Evolutionary conservation across 2,113 vertebrate genomes (phyloP), one percentile per base, ranked within the genome.

Genomic region (Albula goreensis): DNA sequence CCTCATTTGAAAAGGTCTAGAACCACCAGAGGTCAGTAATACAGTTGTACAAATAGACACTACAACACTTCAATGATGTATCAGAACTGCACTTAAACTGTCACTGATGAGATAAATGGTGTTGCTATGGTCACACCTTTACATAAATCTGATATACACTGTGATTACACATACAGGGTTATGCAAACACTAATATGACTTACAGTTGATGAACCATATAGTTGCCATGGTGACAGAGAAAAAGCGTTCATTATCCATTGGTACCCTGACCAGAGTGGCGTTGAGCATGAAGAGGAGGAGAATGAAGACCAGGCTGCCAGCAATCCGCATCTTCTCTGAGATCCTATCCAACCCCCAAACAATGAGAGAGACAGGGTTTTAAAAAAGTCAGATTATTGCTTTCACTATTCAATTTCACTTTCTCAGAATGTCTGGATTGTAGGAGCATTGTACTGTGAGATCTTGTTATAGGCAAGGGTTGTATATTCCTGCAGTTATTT

Each of bases 131-230:
- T 60, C 57, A 60, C 57, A 60, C 57, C 57, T 60, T 60, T 60
- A 12, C 1, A 60, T 60, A 60, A 15, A 4, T 66, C 2, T 5
- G 3, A 66, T 19, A 31, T 9, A 74, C 8, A 31, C n/a, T 25
- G 2, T 31, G 70, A 52, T 19, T 11, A 52, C 53, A 0, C 15
- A 63, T 9, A n/a, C 70, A 60, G 8, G 22, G 3, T 41, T 41
- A 41, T 41, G 1, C 31, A 41, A 41, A 41, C 31, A 41, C 78
- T 13, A 4, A 0, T n/a, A 0, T 52, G 19, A 88, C 95, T 96
- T 89, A 98, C 97, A 97, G 91, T 97, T 98, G 89, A 98, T 97
- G 93, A 98, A 96, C 96, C 97, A 98, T 88, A 97, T 95, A 0
- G 94, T 97, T 0, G 95, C 94, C 96, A 98, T 96, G 89, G 96